A percentile compares a stretch with the other conserved stretches of the same genome.
Evolutionary conservation across 1,140 invertebrate species (phyloP).

Genomic region (Drosophila biarmipes): DNA sequence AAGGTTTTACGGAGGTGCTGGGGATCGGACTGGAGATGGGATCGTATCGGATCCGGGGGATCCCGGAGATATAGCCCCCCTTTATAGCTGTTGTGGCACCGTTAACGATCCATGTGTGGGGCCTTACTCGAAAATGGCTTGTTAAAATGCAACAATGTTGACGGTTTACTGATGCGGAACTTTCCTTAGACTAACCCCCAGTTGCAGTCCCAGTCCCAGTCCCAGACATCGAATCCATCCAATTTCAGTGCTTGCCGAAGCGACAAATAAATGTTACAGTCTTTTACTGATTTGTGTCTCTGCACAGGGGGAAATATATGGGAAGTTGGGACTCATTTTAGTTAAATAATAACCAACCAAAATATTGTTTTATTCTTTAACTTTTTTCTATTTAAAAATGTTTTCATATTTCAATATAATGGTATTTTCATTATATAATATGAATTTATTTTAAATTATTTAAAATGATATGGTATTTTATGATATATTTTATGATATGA

Average conservation of each 20-base stretch:
- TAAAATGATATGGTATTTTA: no score
- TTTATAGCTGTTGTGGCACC: slow-evolving; percentile 8
- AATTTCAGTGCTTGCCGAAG: slow-evolving; percentile 69
- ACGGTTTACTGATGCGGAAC: slow-evolving; percentile 49
- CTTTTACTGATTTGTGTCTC: slow-evolving; percentile 40
- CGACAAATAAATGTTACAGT: slow-evolving; percentile 67
- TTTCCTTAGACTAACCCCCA: slow-evolving; percentile 23
- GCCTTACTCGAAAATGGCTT: slow-evolving; percentile 25
- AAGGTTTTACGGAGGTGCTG: slow-evolving; percentile 20
- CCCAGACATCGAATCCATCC: slow-evolving; percentile 33
- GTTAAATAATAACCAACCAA: not conserved
- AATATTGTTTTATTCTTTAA: no score
- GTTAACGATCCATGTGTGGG: slow-evolving; percentile 48
- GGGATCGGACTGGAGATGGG: not conserved
- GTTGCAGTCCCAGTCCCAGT: no score
- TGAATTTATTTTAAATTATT: no score
- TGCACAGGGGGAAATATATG: not conserved
- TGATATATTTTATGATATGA: no score
- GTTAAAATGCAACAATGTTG: slow-evolving; percentile 50
- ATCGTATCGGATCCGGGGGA: not conserved
- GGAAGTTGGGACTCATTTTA: not conserved
- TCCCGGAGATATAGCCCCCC: slow-evolving; percentile 8
- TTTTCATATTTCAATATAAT: no score
- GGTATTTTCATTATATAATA: no score
- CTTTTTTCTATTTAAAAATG: no score